phyloP scores from a whole-genome alignment of 2,113 vertebrate species.

The Scopus umbretta region DNA sequence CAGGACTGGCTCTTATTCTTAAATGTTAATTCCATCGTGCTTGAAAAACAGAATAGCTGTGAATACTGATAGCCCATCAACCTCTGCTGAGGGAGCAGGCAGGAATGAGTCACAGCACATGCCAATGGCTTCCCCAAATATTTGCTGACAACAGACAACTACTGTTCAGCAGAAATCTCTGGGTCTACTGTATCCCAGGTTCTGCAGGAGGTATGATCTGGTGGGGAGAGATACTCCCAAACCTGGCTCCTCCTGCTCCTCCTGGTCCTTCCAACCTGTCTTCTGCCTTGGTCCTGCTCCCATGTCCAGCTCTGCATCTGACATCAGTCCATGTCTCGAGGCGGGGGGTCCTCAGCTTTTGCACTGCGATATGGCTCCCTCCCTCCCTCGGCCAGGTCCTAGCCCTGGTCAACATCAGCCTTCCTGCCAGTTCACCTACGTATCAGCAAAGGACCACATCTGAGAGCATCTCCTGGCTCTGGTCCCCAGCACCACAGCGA shows the following conservation, averaged over 20 bases:
- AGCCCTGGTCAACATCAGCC: background rate
- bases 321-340: background rate
- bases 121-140: background rate
- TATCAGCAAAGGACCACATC: background rate
- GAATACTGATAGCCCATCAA: background rate
- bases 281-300: background rate
- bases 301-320: background rate
- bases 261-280: background rate
- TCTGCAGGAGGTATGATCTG: background rate
- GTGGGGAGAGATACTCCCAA: background rate
- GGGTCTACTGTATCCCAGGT: background rate
- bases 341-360: background rate
- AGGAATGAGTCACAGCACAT: background rate
- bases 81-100: background rate
- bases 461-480: background rate
- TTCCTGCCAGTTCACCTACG: background rate
- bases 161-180: background rate
- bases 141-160: background rate
- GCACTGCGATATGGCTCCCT: background rate
- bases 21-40: background rate
- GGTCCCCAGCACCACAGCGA: background rate
- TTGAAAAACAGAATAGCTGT: constrained; percentile 23
- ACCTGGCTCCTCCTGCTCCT: background rate
- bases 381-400: background rate
- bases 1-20: background rate